Evolutionary conservation across 1,140 invertebrate species (phyloP).

Genomic region (Diprion similis): DNA sequence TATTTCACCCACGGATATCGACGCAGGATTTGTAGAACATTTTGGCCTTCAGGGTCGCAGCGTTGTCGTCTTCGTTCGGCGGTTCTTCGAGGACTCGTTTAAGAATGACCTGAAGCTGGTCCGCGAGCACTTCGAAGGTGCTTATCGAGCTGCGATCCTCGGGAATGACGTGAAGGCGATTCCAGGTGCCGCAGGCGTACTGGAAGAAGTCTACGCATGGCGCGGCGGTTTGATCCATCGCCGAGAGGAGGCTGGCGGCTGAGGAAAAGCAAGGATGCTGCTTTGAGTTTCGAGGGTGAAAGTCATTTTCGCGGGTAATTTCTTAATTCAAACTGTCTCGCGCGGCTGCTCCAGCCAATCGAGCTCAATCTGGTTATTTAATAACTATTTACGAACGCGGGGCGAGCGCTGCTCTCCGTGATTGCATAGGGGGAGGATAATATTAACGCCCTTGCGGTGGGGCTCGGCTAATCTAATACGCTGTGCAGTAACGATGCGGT

Average conservation of each 20-base stretch:
- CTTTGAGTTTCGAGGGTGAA: neutral
- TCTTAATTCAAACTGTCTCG: conserved; percentile 5
- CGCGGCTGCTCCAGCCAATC: no score
- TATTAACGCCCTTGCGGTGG: no score
- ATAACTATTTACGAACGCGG: conserved; percentile 8
- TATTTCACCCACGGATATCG: conserved; percentile 78
- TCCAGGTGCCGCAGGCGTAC: conserved; percentile 90
- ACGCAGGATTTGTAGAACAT: conserved; percentile 86
- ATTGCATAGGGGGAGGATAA: no score
- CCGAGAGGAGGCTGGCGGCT: conserved; percentile 84
- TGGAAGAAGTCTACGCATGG: conserved; percentile 91
- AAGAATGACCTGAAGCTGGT: conserved; percentile 85
- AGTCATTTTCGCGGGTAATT: conserved; percentile 9
- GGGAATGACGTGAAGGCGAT: conserved; percentile 86
- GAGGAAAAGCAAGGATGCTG: conserved; percentile 27
- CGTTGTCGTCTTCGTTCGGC: conserved; percentile 68
- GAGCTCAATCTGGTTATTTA: conserved; percentile 9
- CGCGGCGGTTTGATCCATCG: conserved; percentile 81
- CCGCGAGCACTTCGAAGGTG: conserved; percentile 88
- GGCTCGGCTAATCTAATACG: no score
- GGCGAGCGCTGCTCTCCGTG: no score
- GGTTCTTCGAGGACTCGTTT: conserved; percentile 80
- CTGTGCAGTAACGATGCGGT: no score
- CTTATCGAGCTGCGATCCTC: conserved; percentile 87
- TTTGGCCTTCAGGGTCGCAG: conserved; percentile 83